Evolutionary conservation across 1,140 invertebrate species (phyloP).

Genomic region (Drosophila parvula): DNA sequence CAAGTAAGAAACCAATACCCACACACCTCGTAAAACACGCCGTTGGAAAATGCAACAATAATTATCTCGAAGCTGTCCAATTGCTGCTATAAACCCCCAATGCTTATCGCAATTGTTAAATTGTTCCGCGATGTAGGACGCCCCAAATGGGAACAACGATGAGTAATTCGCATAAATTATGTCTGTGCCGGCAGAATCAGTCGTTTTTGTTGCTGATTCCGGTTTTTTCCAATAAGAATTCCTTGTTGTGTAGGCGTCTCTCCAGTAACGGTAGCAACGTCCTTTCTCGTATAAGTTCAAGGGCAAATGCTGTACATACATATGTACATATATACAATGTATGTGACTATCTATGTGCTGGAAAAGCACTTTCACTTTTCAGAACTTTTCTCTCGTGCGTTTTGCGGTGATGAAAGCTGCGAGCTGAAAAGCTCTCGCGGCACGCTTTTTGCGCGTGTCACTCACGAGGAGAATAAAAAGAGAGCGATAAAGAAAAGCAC

Average conservation of each 20-base stretch:
- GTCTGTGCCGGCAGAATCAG: conserved; percentile 8
- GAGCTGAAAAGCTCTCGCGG: conserved; percentile 22
- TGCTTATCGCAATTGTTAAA: conserved; percentile 46
- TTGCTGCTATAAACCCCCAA: conserved; percentile 45
- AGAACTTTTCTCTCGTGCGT: conserved; percentile 38
- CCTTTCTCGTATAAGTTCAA: conserved; percentile 68
- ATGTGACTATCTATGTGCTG: conserved; percentile 24
- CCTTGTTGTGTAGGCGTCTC: conserved; percentile 1
- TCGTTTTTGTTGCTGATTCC: conserved; percentile 1
- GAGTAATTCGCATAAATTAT: conserved; percentile 41
- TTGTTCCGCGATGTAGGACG: conserved; percentile 36
- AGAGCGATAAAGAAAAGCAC: conserved; percentile 41
- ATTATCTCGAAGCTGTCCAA: conserved; percentile 50
- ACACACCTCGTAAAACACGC: conserved; percentile 45
- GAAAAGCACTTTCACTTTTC: conserved; percentile 66
- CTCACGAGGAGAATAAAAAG: conserved; percentile 27
- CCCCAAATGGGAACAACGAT: conserved; percentile 10
- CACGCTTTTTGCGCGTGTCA: conserved; percentile 54
- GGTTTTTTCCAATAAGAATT: conserved; percentile 16
- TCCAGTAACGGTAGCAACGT: conserved; percentile 42
- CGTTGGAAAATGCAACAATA: conserved; percentile 66
- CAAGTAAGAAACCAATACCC: conserved; percentile 34
- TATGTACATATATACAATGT: neutral
- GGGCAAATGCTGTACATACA: conserved; percentile 50
- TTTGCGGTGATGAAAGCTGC: conserved; percentile 43